Base-by-base conservation (phyloP, 2,888 invertebrate species). In the Galerucella calmariensis region DNA sequence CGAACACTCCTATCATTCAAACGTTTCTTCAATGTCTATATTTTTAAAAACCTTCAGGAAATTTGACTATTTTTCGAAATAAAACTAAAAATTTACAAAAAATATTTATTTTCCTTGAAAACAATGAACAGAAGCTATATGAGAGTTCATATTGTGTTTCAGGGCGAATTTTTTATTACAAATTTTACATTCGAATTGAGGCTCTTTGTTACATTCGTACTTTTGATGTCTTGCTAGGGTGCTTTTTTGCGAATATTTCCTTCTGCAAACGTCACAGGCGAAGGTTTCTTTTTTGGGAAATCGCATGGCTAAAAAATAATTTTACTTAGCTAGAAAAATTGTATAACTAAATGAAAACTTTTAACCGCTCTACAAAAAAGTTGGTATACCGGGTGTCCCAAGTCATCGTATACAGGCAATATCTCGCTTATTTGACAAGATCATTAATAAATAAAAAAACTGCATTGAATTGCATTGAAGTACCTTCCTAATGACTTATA, bases 181-280 rank as follows among this genome's bases (percentile, higher is more conserved):
- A 41, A 77, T 62, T 11, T 27, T 65, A 59, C 82, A 82, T 16
- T 62, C 56, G 61, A 79, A 82, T 20, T 75, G 76, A 1, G 80
- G 79, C 58, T 79, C 79, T 59, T 77, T 79, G 11, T 79, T 79
- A 72, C 82, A 82, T 62, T 81, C 81, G 70, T 80, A 79, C 53
- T 77, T 80, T 5, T 71, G 14, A 68, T 82, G 82, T 46, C 78
- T 67, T 24, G 92, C 90, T 82, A 94, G 90, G 35, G 93, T 92
- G 81, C 92, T 92, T 87, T 92, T 92, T 88, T 92, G 93, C 79
- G 92, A 91, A 87, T 94, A 94, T 41, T 62, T 73, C 77, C 80
- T 82, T 16, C 77, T 77, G 73, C 83, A 83, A 35, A 51, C 58
- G 12, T 20, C 16, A 59, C 69, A 74, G 20, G 20, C 12, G 44